phyloP scores from a whole-genome alignment of 1,140 invertebrate genomes.

The Lamellibrachia luymesi region DNA sequence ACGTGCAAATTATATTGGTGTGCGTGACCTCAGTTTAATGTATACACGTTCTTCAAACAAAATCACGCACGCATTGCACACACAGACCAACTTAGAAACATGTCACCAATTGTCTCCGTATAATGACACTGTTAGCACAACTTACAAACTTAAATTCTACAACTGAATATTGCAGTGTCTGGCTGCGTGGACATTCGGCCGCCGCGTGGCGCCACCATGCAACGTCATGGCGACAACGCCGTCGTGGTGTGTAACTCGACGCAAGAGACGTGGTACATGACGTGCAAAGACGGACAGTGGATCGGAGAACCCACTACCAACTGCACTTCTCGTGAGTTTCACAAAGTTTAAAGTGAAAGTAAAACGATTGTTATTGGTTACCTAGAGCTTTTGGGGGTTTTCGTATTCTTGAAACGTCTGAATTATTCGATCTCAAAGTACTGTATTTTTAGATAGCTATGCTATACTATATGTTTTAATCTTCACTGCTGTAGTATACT shows the following conservation, averaged over 20 bases:
- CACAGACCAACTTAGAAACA: not conserved
- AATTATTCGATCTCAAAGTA: too few relatives aligned
- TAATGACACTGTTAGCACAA: not conserved
- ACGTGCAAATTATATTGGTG: not conserved
- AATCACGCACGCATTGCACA: not conserved
- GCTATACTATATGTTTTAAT: too few relatives aligned
- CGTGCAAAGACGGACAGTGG: constrained; percentile 25
- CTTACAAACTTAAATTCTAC: not conserved
- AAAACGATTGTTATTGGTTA: not conserved
- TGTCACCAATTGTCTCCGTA: not conserved
- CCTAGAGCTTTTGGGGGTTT: not conserved
- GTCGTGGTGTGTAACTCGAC: constrained; percentile 25
- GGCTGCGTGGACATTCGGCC: constrained; percentile 23
- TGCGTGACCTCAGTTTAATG: not conserved
- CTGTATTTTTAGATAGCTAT: too few relatives aligned
- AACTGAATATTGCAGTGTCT: constrained; percentile 10
- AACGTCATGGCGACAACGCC: constrained; percentile 20
- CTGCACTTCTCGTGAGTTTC: not conserved
- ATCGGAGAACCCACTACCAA: constrained; percentile 17
- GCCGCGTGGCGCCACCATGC: constrained; percentile 23
- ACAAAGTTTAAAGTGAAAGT: not conserved
- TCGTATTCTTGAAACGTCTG: not conserved
- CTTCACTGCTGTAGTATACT: too few relatives aligned
- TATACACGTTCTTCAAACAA: not conserved
- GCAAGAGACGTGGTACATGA: constrained; percentile 29